phyloP scores from a whole-genome alignment of 2,888 invertebrate genomes.

The Drosophila pegasa region DNA sequence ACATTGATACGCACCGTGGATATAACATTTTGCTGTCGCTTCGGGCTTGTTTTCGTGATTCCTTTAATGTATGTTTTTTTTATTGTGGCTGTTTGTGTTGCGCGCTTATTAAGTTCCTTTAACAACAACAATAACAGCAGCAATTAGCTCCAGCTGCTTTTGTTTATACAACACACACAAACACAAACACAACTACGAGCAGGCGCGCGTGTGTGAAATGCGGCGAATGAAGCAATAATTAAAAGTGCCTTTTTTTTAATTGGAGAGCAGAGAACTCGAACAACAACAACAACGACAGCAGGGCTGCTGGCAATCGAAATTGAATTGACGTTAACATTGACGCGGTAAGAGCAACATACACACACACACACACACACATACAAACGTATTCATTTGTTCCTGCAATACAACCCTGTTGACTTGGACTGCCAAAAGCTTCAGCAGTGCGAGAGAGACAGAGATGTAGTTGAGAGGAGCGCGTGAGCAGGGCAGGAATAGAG shows the following conservation, averaged over 20 bases:
- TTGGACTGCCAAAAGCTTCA: slow-evolving; percentile 46
- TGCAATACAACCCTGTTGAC: slow-evolving; percentile 47
- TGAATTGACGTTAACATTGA: slow-evolving; percentile 73
- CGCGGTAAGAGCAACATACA: slow-evolving; percentile 63
- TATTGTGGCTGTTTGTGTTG: slow-evolving; percentile 28
- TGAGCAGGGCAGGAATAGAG: slow-evolving; percentile 9
- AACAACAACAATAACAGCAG: slow-evolving; percentile 34
- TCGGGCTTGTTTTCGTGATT: slow-evolving; percentile 30
- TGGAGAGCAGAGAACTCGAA: slow-evolving; percentile 55
- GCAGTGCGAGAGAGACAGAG: slow-evolving; percentile 3
- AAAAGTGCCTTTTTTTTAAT: slow-evolving; percentile 78
- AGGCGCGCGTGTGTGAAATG: slow-evolving; percentile 39
- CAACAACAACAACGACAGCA: slow-evolving; percentile 26
- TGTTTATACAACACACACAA: slow-evolving; percentile 48
- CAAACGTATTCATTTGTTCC: slow-evolving; percentile 11
- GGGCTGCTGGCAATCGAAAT: slow-evolving; percentile 62
- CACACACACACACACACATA: slow-evolving; percentile 11
- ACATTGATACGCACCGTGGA: slow-evolving; percentile 1
- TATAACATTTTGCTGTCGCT: slow-evolving; percentile 27
- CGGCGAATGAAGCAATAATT: slow-evolving; percentile 71
- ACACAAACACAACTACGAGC: too few species aligned
- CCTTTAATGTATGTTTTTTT: slow-evolving; percentile 31
- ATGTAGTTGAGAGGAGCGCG: not conserved
- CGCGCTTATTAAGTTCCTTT: slow-evolving; percentile 67
- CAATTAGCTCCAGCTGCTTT: slow-evolving; percentile 56